Evolutionary conservation across 2,797 vertebrate genomes (phyloP).

Genomic region (Lagodon rhomboides): DNA sequence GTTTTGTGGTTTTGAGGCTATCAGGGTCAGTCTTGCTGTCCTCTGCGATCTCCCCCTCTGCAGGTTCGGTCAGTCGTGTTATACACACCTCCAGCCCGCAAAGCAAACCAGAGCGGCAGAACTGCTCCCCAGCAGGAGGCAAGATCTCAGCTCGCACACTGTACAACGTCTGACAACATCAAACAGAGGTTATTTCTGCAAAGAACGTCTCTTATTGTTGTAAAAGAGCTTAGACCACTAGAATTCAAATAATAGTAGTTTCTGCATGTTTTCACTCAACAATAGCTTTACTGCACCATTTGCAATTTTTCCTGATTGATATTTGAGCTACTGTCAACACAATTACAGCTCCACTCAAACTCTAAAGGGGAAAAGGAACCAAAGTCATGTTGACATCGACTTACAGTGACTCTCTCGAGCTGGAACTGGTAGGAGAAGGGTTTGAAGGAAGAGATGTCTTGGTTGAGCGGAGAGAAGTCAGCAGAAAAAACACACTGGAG

Average conservation of each 20-base stretch:
- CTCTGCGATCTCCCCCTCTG: constrained; percentile 90
- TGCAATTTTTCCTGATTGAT: background rate
- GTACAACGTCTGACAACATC: constrained; percentile 91
- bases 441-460: constrained; percentile 85
- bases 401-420: constrained; percentile 91
- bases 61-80: constrained; percentile 90
- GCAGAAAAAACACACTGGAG: constrained; percentile 92
- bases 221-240: background rate
- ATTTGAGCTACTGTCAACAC: background rate
- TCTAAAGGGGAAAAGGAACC: background rate
- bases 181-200: constrained; percentile 9
- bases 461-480: constrained; percentile 88
- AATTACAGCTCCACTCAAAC: background rate
- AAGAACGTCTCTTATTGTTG: background rate
- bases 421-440: constrained; percentile 93
- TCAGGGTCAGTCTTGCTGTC: constrained; percentile 90
- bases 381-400: constrained; percentile 40
- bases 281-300: background rate
- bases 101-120: constrained; percentile 92
- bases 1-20: constrained; percentile 90
- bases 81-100: constrained; percentile 94
- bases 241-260: background rate
- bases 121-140: constrained; percentile 87
- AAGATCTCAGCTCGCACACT: constrained; percentile 90
- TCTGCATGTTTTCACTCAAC: background rate